Evolutionary conservation across 64 coral and sea anemone genomes (phyloP).

Genomic region (Pocillopora verrucosa): DNA sequence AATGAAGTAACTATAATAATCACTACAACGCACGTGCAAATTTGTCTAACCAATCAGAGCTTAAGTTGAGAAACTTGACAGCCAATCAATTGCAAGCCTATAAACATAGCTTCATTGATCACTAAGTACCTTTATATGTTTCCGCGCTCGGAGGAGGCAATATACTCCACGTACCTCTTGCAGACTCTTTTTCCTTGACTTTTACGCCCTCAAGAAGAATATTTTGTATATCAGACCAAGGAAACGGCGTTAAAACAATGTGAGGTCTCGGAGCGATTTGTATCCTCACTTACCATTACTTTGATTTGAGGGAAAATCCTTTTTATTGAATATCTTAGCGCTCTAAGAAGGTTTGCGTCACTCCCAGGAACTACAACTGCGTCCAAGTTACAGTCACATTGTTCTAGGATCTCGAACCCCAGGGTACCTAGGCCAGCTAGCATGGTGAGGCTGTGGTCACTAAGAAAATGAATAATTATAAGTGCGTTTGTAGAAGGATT

Average conservation of each 20-base stretch:
- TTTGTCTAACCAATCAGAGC: too few relatives aligned
- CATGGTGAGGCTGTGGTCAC: neutral
- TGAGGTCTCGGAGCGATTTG: neutral
- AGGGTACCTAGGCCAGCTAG: slow-evolving; percentile 9
- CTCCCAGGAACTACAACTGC: neutral
- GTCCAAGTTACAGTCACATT: neutral
- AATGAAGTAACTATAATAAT: too few relatives aligned
- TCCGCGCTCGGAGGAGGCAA: too few relatives aligned
- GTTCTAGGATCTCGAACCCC: slow-evolving; percentile 1
- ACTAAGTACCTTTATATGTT: too few relatives aligned
- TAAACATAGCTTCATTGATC: neutral
- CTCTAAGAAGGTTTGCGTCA: neutral
- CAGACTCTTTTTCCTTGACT: neutral
- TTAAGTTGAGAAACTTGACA: too few relatives aligned
- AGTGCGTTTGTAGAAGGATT: neutral
- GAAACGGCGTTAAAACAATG: too few relatives aligned
- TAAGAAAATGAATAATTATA: neutral
- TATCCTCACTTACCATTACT: slow-evolving; percentile 1
- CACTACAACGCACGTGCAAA: too few relatives aligned
- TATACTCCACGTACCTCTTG: neutral
- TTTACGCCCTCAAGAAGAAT: neutral
- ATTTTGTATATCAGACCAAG: neutral
- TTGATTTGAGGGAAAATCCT: neutral
- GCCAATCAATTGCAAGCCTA: too few relatives aligned
- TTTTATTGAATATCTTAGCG: slow-evolving; percentile 3